A percentile compares a stretch with the other conserved stretches of the same genome.
phyloP scores from a whole-genome alignment of 2,888 invertebrate species.

The Diploptera punctata region DNA sequence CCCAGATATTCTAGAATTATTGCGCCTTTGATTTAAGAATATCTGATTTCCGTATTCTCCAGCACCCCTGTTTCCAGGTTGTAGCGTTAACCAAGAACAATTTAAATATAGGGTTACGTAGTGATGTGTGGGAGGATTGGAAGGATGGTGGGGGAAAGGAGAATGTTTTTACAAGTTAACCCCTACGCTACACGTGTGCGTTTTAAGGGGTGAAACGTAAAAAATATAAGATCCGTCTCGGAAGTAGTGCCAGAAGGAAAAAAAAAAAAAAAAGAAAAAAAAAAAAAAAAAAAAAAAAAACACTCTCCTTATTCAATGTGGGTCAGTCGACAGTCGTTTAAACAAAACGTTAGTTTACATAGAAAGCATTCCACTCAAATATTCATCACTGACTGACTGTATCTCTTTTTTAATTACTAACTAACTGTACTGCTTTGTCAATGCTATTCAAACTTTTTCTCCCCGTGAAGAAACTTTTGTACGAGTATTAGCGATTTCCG shows the following conservation, averaged over 20 bases:
- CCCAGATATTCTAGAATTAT: too few species aligned
- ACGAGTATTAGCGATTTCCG: too few species aligned
- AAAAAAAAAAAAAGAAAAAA: neutral
- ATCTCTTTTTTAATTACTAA: too few species aligned
- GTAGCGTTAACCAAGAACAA: constrained; percentile 17
- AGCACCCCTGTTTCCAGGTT: neutral
- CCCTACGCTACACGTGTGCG: constrained; percentile 3
- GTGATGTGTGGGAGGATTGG: neutral
- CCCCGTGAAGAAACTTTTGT: too few species aligned
- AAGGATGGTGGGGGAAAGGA: neutral
- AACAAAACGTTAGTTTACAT: neutral
- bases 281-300: neutral
- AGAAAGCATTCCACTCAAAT: neutral
- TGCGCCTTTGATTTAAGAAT: too few species aligned
- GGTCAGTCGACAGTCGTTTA: neutral
- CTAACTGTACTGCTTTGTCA: too few species aligned
- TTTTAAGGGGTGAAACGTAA: neutral
- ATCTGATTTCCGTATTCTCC: neutral
- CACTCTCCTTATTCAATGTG: neutral
- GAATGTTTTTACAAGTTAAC: neutral
- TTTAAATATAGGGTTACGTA: neutral
- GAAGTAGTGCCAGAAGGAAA: neutral
- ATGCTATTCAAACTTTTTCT: too few species aligned
- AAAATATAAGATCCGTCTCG: too few species aligned
- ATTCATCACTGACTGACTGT: too few species aligned